Evolutionary conservation across 2,113 vertebrate species (phyloP).

Genomic region (Lophochroa leadbeateri): DNA sequence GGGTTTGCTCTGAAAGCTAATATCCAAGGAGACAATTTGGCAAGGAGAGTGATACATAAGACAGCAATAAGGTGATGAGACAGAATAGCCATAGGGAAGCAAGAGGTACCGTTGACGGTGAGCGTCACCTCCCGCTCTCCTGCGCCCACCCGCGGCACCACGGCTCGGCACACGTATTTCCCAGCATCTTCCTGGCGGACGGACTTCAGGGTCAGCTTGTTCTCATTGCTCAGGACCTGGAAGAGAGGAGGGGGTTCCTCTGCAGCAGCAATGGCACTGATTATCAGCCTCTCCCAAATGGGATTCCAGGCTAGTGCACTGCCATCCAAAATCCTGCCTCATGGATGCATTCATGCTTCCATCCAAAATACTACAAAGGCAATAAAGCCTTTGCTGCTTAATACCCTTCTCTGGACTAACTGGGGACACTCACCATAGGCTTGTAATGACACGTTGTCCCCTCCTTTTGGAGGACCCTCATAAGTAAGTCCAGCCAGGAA

Average conservation of each 20-base stretch:
- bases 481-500: not conserved
- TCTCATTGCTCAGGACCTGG: slow-evolving; percentile 97
- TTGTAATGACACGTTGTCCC: not conserved
- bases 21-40: not conserved
- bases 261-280: not conserved
- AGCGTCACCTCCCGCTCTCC: slow-evolving; percentile 94
- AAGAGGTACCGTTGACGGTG: slow-evolving; percentile 92
- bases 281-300: not conserved
- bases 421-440: not conserved
- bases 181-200: slow-evolving; percentile 97
- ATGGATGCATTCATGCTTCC: not conserved
- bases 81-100: not conserved
- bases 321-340: not conserved
- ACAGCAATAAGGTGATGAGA: not conserved
- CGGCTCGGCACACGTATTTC: slow-evolving; percentile 94
- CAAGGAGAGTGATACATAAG: not conserved
- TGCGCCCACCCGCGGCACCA: slow-evolving; percentile 92
- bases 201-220: slow-evolving; percentile 89
- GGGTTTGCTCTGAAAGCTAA: not conserved
- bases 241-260: not conserved
- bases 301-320: not conserved
- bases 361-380: not conserved
- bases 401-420: not conserved
- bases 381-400: not conserved
- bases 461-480: not conserved